These are phyloP conservation scores for Ceyx margarethae DNA, from an alignment of 2,113 vertebrate species.

Conservation along the genomic window DNA sequence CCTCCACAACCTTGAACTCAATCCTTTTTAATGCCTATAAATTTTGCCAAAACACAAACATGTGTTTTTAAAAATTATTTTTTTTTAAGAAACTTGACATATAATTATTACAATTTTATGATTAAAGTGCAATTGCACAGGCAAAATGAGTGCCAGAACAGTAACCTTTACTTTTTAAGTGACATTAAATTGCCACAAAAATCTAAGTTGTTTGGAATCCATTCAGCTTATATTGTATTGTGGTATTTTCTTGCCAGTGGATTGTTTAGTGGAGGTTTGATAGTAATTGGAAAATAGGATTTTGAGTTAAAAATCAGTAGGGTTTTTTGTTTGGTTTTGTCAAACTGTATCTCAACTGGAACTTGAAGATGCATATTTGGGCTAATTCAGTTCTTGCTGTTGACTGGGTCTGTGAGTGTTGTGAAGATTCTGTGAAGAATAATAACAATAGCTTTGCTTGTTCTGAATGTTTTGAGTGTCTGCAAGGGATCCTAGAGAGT, in stretches of 20 bases:
- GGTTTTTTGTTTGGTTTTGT: background rate
- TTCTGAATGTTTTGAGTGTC: background rate
- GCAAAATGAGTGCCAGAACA: background rate
- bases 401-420: background rate
- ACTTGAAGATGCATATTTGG: background rate
- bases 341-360: background rate
- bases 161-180: background rate
- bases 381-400: background rate
- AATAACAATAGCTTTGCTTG: background rate
- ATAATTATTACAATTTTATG: background rate
- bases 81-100: background rate
- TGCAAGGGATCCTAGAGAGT: background rate
- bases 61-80: background rate
- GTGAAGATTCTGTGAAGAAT: background rate
- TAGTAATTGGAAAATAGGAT: background rate
- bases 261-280: background rate
- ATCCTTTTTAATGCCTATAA: background rate
- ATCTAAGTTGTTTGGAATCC: background rate
- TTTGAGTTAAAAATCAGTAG: background rate
- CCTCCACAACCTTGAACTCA: background rate
- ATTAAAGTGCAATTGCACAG: background rate
- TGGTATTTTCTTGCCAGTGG: background rate
- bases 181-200: background rate
- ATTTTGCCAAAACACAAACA: background rate
- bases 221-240: background rate